These are phyloP conservation scores for Adoxophyes honmai DNA, from an alignment of 1,140 invertebrate genomes.

Conservation along the genomic window DNA sequence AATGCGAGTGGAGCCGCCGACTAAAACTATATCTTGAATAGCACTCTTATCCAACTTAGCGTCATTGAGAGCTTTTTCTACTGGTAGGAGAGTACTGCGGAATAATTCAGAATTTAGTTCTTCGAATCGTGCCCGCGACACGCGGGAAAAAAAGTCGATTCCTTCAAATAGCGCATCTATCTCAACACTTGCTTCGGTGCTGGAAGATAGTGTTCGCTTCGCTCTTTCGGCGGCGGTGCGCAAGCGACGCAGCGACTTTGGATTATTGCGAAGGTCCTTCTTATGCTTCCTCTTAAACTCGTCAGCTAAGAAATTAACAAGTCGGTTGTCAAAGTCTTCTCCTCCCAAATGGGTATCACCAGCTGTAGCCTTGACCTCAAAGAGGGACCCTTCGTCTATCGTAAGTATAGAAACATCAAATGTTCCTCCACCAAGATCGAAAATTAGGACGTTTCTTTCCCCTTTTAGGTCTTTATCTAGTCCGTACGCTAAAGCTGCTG, in stretches of 20 bases:
- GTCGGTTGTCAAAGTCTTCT: conserved; percentile 91
- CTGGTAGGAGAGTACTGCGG: conserved; percentile 71
- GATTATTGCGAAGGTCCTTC: conserved; percentile 68
- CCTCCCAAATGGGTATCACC: conserved; percentile 87
- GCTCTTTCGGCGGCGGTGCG: conserved; percentile 79
- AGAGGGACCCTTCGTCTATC: conserved; percentile 89
- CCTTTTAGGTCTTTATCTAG: conserved; percentile 85
- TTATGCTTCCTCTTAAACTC: conserved; percentile 79
- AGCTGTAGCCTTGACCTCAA: conserved; percentile 88
- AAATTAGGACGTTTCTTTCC: conserved; percentile 76
- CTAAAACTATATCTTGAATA: conserved; percentile 84
- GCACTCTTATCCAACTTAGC: conserved; percentile 82
- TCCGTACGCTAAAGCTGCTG: conserved; percentile 87
- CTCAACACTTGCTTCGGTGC: conserved; percentile 74
- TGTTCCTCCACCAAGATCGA: conserved; percentile 79
- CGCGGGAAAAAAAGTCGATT: conserved; percentile 72
- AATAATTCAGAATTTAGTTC: conserved; percentile 75
- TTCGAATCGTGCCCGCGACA: conserved; percentile 74
- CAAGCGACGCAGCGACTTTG: conserved; percentile 78
- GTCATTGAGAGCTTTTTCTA: conserved; percentile 81
- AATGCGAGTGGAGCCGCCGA: conserved; percentile 84
- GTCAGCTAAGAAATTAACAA: conserved; percentile 85
- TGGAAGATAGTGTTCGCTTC: conserved; percentile 74
- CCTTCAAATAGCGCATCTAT: conserved; percentile 74
- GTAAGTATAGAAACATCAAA: conserved; percentile 92